phyloP scores from a whole-genome alignment of 2,888 invertebrate genomes.

The Marronus borbonicus region DNA sequence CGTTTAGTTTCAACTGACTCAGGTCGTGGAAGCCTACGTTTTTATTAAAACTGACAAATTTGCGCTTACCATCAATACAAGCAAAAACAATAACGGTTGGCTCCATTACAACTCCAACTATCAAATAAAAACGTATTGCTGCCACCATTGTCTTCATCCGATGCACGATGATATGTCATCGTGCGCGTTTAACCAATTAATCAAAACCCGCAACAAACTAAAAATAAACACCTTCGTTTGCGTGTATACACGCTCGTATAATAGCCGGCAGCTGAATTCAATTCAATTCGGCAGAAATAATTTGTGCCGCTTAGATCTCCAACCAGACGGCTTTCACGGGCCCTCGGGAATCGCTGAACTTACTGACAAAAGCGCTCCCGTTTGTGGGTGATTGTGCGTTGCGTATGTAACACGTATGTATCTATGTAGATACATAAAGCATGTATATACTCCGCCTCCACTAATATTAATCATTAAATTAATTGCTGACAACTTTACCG shows the following conservation, averaged over 20 bases:
- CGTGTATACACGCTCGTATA: neutral
- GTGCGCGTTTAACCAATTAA: no score
- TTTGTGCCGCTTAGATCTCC: neutral
- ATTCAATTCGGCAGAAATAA: constrained; percentile 7
- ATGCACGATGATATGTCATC: no score
- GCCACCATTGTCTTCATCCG: no score
- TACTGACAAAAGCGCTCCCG: neutral
- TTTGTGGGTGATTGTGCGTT: neutral
- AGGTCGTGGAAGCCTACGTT: no score
- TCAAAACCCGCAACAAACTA: no score
- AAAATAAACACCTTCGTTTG: neutral
- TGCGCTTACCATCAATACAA: no score
- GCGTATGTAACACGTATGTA: neutral
- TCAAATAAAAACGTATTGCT: no score
- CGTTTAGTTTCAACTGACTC: no score
- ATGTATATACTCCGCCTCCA: neutral
- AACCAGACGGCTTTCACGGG: neutral
- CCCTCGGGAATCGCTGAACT: neutral
- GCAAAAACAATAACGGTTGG: no score
- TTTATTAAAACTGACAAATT: no score
- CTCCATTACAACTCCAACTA: no score
- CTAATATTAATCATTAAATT: constrained; percentile 23
- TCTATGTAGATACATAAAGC: neutral
- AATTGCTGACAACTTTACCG: constrained; percentile 27
- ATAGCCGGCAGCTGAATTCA: neutral